Percentiles rank a stretch among this genome's conserved stretches.
phyloP scores from a whole-genome alignment of 2,113 vertebrate species.

The Notarius lentiginosus region DNA sequence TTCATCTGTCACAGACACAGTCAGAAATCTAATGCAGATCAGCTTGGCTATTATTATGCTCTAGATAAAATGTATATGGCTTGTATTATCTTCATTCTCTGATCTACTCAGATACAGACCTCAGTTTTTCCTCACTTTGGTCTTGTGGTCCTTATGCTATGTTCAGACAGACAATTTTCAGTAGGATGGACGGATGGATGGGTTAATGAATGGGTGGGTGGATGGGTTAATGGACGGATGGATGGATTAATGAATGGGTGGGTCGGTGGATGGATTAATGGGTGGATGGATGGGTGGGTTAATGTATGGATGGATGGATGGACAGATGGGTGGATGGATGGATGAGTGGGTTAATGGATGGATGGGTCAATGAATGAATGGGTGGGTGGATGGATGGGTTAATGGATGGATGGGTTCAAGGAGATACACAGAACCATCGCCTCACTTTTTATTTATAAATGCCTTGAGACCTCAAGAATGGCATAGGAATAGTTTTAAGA shows the following conservation, averaged over 20 bases:
- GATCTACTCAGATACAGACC: neutral
- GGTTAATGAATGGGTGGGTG: neutral
- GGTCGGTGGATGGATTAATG: no score
- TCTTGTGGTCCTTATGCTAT: neutral
- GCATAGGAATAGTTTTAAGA: no score
- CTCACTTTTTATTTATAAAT: no score
- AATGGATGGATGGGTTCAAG: no score
- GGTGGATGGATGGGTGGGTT: no score
- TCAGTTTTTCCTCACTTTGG: neutral
- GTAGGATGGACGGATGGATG: neutral
- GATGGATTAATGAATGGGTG: neutral
- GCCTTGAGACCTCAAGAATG: no score
- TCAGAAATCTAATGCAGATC: neutral
- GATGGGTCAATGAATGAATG: no score
- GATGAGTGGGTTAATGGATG: no score
- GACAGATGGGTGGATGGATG: neutral
- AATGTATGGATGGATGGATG: no score
- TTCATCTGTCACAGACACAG: conserved; percentile 80
- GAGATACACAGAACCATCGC: no score
- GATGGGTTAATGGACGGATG: neutral
- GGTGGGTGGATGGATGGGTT: no score
- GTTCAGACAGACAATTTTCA: neutral
- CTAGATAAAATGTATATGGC: neutral
- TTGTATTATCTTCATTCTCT: neutral
- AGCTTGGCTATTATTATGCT: neutral